Evolutionary conservation across 1,140 invertebrate genomes (phyloP).

Genomic region (Zaprionus nigranus): DNA sequence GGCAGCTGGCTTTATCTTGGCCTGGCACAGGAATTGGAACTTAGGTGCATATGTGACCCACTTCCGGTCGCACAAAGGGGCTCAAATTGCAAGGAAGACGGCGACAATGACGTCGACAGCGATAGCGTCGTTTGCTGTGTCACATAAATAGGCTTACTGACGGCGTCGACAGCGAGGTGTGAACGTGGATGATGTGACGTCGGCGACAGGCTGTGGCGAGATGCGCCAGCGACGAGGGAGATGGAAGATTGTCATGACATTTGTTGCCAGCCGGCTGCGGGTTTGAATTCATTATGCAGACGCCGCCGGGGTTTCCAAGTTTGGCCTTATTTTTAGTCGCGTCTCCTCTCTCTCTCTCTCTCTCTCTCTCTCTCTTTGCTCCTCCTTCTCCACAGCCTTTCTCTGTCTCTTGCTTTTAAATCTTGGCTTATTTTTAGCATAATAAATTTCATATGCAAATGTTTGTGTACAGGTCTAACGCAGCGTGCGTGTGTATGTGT

Average conservation of each 20-base stretch:
- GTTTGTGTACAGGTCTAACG: slow-evolving; percentile 55
- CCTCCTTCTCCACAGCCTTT: not conserved
- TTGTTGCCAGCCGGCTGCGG: slow-evolving; percentile 47
- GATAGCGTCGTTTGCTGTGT: slow-evolving; percentile 29
- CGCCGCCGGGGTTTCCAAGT: slow-evolving; percentile 42
- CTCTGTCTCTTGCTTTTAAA: slow-evolving; percentile 37
- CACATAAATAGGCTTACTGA: slow-evolving; percentile 62
- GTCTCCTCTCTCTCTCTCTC: not conserved
- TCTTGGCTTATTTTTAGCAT: slow-evolving; percentile 83
- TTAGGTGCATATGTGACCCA: slow-evolving; percentile 72
- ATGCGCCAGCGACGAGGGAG: slow-evolving; percentile 7
- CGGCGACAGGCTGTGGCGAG: slow-evolving; percentile 1
- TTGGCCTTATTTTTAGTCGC: slow-evolving; percentile 68
- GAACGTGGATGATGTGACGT: slow-evolving; percentile 57
- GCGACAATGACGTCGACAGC: slow-evolving; percentile 1
- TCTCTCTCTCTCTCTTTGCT: not conserved
- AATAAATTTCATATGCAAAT: slow-evolving; percentile 81
- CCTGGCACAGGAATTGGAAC: slow-evolving; percentile 43
- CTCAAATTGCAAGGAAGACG: slow-evolving; percentile 58
- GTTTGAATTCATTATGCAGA: slow-evolving; percentile 69
- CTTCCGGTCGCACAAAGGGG: slow-evolving; percentile 70
- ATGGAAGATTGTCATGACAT: slow-evolving; percentile 73
- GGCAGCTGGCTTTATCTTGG: slow-evolving; percentile 66
- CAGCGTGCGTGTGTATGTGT: not conserved
- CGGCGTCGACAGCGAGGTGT: slow-evolving; percentile 60